phyloP scores from a whole-genome alignment of 2,113 vertebrate genomes.

The Leiothrix lutea region DNA sequence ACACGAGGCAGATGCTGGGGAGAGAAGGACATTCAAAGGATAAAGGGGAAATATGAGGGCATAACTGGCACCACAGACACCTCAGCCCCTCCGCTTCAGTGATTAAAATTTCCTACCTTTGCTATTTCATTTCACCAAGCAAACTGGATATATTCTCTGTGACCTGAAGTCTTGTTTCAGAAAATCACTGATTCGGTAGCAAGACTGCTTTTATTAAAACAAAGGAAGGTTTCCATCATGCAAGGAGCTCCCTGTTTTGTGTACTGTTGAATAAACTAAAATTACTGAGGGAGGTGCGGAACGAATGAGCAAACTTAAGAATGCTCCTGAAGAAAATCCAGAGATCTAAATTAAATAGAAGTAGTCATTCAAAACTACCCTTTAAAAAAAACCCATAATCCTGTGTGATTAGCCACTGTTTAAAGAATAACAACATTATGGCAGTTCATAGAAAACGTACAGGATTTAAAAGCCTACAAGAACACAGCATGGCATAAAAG shows the following conservation, averaged over 20 bases:
- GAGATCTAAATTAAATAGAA: background rate
- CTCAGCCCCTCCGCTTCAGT: background rate
- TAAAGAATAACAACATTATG: background rate
- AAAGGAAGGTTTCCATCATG: background rate
- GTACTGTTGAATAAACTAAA: background rate
- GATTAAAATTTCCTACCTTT: background rate
- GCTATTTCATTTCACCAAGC: background rate
- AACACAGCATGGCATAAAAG: slow-evolving; percentile 36
- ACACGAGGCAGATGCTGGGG: background rate
- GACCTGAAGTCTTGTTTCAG: background rate
- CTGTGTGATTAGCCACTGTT: background rate
- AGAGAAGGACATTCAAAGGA: background rate
- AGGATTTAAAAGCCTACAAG: slow-evolving; percentile 23
- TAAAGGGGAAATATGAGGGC: background rate
- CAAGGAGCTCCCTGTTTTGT: background rate
- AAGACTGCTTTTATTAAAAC: background rate
- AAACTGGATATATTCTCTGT: background rate
- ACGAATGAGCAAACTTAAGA: background rate
- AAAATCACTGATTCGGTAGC: rapidly evolving
- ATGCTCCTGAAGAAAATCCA: background rate
- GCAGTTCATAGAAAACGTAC: background rate
- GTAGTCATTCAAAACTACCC: background rate
- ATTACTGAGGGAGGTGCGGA: background rate
- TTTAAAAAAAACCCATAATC: background rate
- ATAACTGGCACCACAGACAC: background rate